Base-by-base conservation (phyloP, 2,888 invertebrate species). In the Melanostoma mellinum region DNA sequence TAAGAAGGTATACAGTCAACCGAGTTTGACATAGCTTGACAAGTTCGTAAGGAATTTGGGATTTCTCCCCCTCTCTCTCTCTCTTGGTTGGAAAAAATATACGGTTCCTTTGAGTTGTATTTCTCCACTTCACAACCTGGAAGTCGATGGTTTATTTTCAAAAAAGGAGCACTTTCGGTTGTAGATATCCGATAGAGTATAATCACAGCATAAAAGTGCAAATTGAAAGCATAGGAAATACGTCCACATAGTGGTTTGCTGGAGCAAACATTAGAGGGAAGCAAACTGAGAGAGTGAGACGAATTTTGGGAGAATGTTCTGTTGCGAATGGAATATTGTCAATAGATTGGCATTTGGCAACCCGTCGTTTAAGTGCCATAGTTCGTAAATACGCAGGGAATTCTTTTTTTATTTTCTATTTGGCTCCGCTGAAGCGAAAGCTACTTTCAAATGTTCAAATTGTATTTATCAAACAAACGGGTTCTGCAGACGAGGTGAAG, bases 261-360 rank as follows among this genome's bases (percentile, higher is more conserved):
- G 20, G 20, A 20, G 20, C 20, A 20, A 20, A 20, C 20, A 20
- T 0, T 20, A 20, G 20, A 20, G 0, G 20, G 1, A 48, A 30
- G 30, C n/a, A 20, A 38, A 6, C 20, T 20, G 1, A 20, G 20
- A 20, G 20, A 20, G 20, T 20, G 20, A 20, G 20, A 53, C 4
- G 10, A 36, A 55, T 8, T 44, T 38, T 30, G 2, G 36, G 30
- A 56, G 56, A 4, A 67, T 38, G 55, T 79, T 68, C 74, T 74
- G 40, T 61, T 68, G 61, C 55, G 63, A 65, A 56, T 52, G 52
- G 50, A 63, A 74, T 69, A 48, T 42, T 65, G 69, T 75, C 80
- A 71, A 71, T 80, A 75, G 75, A 80, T 80, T 80, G 80, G 80
- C 75, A 75, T 75, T 80, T 80, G 80, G 75, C 75, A 44, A 63